Conservation (phyloP, 2,888 invertebrate genomes). For the Caenorhabditis becei region DNA sequence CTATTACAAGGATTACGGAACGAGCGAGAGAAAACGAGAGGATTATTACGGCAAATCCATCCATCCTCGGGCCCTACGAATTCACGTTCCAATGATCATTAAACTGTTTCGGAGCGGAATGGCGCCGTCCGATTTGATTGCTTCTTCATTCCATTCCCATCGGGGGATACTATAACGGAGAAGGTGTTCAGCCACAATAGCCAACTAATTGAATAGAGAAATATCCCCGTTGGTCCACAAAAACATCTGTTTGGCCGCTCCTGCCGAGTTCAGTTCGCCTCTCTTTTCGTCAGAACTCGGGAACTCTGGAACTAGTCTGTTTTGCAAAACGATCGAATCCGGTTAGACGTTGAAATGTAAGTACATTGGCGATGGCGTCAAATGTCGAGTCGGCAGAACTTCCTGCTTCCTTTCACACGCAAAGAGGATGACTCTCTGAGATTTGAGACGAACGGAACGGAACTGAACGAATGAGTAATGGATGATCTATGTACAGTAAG, state of each 20-base stretch:
- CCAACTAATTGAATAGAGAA: not conserved
- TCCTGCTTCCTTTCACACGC: not conserved
- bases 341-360: slow-evolving; percentile 2
- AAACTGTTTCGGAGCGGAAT: not conserved
- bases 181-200: slow-evolving; percentile 1
- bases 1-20: not conserved
- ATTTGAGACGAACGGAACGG: too few species aligned
- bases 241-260: not conserved
- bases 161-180: not conserved
- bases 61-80: not conserved
- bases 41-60: slow-evolving; percentile 1
- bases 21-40: not conserved
- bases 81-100: slow-evolving; percentile 10
- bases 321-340: not conserved
- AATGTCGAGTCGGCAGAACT: not conserved
- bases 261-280: not conserved
- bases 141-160: slow-evolving; percentile 1
- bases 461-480: not conserved
- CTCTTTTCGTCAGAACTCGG: not conserved
- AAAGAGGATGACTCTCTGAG: not conserved
- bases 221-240: not conserved
- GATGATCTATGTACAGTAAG: not conserved
- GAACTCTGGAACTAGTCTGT: not conserved
- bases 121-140: not conserved
- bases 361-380: slow-evolving; percentile 9